These are phyloP conservation scores for Ectobius pallidus DNA, from an alignment of 2,888 invertebrate species.

Conservation along the genomic window DNA sequence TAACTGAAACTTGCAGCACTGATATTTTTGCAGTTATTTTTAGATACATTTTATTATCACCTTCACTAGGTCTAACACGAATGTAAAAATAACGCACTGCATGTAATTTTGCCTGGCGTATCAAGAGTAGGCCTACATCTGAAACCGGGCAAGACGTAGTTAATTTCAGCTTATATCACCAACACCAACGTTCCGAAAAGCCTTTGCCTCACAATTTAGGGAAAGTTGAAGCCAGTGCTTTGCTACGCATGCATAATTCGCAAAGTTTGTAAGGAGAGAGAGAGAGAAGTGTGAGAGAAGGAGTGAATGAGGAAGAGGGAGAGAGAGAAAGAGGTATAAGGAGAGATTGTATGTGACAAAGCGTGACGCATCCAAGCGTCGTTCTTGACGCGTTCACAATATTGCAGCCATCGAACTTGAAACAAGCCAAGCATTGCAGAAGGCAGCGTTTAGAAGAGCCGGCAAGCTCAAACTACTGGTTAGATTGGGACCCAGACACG, in stretches of 20 bases:
- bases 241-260: conserved; percentile 5
- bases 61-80: no score
- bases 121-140: no score
- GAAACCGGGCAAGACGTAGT: not conserved
- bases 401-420: not conserved
- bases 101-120: no score
- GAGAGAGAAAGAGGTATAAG: no score
- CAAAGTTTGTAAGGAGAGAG: not conserved
- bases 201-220: conserved; percentile 1
- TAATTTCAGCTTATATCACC: not conserved
- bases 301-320: no score
- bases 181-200: not conserved
- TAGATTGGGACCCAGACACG: no score
- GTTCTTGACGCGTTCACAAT: conserved; percentile 2
- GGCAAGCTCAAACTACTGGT: no score
- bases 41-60: no score
- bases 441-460: not conserved
- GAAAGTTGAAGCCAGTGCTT: not conserved
- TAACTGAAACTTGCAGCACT: no score
- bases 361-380: not conserved
- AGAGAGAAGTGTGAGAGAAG: not conserved
- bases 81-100: no score
- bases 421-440: not conserved
- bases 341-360: not conserved
- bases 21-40: no score